Conservation (phyloP, 35 echinoderm and acorn worm genomes). For the Diadema setosum region DNA sequence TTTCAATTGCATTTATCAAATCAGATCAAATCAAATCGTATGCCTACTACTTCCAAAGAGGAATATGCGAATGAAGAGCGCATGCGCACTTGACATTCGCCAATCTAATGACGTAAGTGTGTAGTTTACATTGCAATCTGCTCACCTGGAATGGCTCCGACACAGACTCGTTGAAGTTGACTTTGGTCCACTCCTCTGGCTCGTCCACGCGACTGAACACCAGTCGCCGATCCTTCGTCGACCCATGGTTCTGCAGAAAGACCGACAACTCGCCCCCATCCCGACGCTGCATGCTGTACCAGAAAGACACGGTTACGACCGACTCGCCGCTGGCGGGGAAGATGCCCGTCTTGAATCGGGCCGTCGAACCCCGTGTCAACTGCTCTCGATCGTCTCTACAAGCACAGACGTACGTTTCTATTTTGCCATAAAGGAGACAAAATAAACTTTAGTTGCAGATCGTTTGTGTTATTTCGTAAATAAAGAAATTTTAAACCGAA, state of each 20-base stretch:
- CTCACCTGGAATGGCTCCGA: slow-evolving; percentile 7
- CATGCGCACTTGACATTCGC: too few species aligned
- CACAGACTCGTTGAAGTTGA: background rate
- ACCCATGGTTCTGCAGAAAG: background rate
- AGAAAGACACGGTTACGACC: background rate
- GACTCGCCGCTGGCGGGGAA: background rate
- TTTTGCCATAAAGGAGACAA: too few species aligned
- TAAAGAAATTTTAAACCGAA: too few species aligned
- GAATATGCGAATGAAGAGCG: too few species aligned
- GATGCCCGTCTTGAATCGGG: background rate
- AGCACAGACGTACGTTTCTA: background rate
- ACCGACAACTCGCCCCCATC: background rate
- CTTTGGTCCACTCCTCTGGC: background rate
- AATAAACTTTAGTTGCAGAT: too few species aligned
- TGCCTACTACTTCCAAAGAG: too few species aligned
- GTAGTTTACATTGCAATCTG: too few species aligned
- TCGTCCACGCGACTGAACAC: background rate
- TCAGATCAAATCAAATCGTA: too few species aligned
- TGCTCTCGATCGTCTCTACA: background rate
- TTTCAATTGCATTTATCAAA: too few species aligned
- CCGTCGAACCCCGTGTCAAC: background rate
- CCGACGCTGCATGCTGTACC: background rate
- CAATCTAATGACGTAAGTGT: too few species aligned
- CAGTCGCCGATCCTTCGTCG: background rate
- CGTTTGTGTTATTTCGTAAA: too few species aligned